Evolutionary conservation across 2,888 invertebrate species (phyloP).

Genomic region (Brachyopa scutellaris): DNA sequence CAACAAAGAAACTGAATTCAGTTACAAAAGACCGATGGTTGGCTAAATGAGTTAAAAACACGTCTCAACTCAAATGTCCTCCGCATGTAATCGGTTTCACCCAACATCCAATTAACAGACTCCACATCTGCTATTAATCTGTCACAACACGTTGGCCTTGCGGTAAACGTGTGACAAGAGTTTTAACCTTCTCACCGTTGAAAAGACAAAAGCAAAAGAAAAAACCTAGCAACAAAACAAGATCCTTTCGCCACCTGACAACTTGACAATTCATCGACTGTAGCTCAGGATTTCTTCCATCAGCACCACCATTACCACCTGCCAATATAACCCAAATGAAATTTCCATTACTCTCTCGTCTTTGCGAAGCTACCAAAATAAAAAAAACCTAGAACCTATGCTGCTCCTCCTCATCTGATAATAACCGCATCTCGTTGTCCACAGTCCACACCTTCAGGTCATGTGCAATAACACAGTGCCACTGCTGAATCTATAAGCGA

Average conservation of each 20-base stretch:
- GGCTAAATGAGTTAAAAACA: conserved; percentile 7
- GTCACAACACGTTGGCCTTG: conserved; percentile 46
- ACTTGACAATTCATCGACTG: conserved; percentile 38
- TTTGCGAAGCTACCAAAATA: conserved; percentile 49
- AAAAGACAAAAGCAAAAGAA: conserved; percentile 9
- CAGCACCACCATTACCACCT: not conserved
- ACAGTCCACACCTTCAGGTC: conserved; percentile 66
- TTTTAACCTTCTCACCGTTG: not conserved
- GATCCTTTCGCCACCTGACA: conserved; percentile 55
- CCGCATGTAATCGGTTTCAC: conserved; percentile 51
- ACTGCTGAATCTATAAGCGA: conserved; percentile 19
- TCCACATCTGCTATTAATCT: conserved; percentile 48
- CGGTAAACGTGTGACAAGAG: conserved; percentile 52
- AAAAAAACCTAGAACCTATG: conserved; percentile 52
- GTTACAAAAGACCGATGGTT: conserved; percentile 16
- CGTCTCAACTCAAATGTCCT: conserved; percentile 3
- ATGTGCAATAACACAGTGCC: conserved; percentile 32
- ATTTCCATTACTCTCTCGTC: conserved; percentile 62
- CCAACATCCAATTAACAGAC: conserved; percentile 32
- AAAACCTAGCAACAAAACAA: conserved; percentile 22
- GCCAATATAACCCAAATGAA: conserved; percentile 48
- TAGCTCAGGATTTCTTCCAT: conserved; percentile 13
- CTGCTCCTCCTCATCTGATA: conserved; percentile 56
- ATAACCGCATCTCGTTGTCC: conserved; percentile 46
- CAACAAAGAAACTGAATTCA: conserved; percentile 42